A percentile compares a stretch with the other conserved stretches of the same genome.
phyloP scores from a whole-genome alignment of 2,113 vertebrate genomes.

The Tringa solitaria region DNA sequence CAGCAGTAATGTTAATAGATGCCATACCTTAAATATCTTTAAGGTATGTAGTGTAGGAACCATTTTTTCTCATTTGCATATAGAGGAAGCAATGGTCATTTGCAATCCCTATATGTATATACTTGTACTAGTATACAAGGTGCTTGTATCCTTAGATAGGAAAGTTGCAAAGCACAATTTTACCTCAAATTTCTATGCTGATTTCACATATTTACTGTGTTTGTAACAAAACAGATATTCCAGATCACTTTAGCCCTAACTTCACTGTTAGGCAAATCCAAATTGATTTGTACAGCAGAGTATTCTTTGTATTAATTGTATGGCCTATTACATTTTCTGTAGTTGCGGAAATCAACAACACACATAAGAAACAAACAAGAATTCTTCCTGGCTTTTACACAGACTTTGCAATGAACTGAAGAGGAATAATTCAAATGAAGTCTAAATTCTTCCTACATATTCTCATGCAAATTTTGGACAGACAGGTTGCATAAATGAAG shows the following conservation, averaged over 20 bases:
- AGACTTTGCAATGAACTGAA: not conserved
- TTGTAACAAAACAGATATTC: not conserved
- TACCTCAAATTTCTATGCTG: not conserved
- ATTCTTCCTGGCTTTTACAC: not conserved
- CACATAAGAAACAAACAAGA: not conserved
- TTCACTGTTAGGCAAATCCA: not conserved
- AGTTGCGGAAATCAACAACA: not conserved
- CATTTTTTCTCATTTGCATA: not conserved
- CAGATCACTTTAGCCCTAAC: not conserved
- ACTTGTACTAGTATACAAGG: not conserved
- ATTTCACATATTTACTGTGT: not conserved
- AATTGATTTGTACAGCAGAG: not conserved
- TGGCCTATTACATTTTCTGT: not conserved
- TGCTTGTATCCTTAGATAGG: not conserved
- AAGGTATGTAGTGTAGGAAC: not conserved
- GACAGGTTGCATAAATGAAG: not conserved
- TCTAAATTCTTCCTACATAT: not conserved
- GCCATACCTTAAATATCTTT: conserved; percentile 35
- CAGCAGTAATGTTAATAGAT: not conserved
- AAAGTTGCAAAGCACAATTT: not conserved
- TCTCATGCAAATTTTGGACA: not conserved
- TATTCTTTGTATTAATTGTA: not conserved
- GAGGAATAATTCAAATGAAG: not conserved
- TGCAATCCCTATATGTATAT: not conserved
- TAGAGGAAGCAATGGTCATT: not conserved